Evolutionary conservation across 2,888 invertebrate species (phyloP), one percentile per base, ranked within the genome.

Genomic region (Idaea straminata): DNA sequence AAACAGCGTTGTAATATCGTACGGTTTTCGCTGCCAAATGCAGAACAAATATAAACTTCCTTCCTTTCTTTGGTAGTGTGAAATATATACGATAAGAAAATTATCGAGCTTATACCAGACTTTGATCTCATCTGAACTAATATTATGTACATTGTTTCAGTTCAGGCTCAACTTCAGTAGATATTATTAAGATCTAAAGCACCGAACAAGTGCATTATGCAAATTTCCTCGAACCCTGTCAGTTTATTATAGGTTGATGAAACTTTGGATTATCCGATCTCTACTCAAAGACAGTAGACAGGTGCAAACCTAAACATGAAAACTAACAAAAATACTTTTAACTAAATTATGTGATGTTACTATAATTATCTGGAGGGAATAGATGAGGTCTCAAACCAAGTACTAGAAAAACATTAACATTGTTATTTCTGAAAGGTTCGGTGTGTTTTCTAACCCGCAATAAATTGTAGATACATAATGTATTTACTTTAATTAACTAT

Each of bases 201-300:
- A 34, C 57, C 62, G 35, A 58, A 35, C 58, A 58, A 34, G 58
- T 58, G 57, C 58, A 62, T 58, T 15, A 58, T 62, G 57, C 58
- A 58, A 62, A 62, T 62, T 62, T 57, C 34, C 57, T 62, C 58
- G 57, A 58, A 58, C n/a, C 15, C 58, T 57, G 15, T 35, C 57
- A 57, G 35, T 35, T 58, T 35, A 58, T 62, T 47, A 25, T 25
- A 62, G 58, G 35, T 35, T 58, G 57, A 58, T 58, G 62, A 35
- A 58, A 47, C 47, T 13, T 58, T 35, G 15, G n/a, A 58, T 62
- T 10, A 62, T 35, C 15, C 35, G 58, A n/a, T 47, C 47, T 7
- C 47, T 36, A 36, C 36, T 36, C 36, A 10, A 47, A 47, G 47
- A 47, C 47, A 47, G 25, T 25, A 25, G 25, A 25, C 25, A 1